Evolutionary conservation across 2,113 vertebrate species (phyloP), one percentile per base, ranked within the genome.

Genomic region (Gnathonemus longibarbis): DNA sequence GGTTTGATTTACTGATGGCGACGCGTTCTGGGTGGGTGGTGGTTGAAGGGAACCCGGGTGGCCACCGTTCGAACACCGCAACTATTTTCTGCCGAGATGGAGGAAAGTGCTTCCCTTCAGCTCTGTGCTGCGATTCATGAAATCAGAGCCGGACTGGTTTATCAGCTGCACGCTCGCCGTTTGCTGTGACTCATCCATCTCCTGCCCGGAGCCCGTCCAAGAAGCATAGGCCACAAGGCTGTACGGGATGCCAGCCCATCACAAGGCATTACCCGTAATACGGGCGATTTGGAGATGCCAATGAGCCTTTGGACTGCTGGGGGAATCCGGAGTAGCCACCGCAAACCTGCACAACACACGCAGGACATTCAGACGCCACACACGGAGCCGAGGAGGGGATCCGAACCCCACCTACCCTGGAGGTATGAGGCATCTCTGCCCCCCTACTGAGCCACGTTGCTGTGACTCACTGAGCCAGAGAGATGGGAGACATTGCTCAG

Each of bases 1-100:
- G 39, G 45, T 89, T 50, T 89, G 66, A 89, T 49, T 48, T 48
- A 39, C 66, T 39, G 45, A 46, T 5, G 3, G 46, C n/a, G 48
- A 89, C 46, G 24, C n/a, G 35, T 21, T n/a, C 46, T 89, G 88
- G 87, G 84, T 88, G 53, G 62, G 62, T 31, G 62, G 62, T 9
- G 62, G n/a, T 3, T n/a, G 19, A 87, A 17, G 17, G 46, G 35
- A 80, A 7, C 74, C 45, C 17, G 58, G n/a, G 88, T 9, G 88
- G 39, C 48, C 46, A 11, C 24, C 46, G 1, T 52, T 11, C 21
- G 17, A 77, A 80, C 66, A 77, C 88, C 58, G 46, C 46, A 46
- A 8, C 88, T 66, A 80, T 89, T 77, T 89, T 89, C 88, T 24
- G 27, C 88, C 31, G 27, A 66, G 74, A 31, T 3, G 88, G 74